These are phyloP conservation scores for Zosterops japonicus DNA, from an alignment of 2,113 vertebrate genomes.

Conservation along the genomic window DNA sequence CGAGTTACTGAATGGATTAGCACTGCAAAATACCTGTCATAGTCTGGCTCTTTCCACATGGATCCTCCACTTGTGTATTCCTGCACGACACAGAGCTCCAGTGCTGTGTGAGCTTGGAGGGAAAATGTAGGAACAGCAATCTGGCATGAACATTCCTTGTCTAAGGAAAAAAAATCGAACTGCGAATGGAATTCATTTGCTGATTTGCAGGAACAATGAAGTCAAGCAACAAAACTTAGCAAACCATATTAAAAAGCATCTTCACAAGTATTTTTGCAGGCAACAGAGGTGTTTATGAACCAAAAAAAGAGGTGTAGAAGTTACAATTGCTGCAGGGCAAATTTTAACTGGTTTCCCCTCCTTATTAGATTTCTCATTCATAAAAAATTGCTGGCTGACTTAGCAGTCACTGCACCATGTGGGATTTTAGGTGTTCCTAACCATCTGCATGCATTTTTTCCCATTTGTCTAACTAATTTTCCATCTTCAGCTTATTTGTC, in stretches of 20 bases:
- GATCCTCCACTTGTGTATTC: not conserved
- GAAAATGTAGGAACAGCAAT: not conserved
- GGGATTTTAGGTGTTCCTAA: slow-evolving; percentile 26
- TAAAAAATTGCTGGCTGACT: slow-evolving; percentile 33
- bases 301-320: slow-evolving; percentile 15
- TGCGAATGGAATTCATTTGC: slow-evolving; percentile 41
- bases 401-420: not conserved
- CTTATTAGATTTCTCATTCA: slow-evolving; percentile 55
- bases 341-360: slow-evolving; percentile 29
- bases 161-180: not conserved
- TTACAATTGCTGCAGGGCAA: slow-evolving; percentile 29
- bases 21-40: not conserved
- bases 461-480: not conserved
- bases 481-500: not conserved
- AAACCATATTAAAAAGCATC: slow-evolving; percentile 45
- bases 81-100: not conserved
- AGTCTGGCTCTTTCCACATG: not conserved
- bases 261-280: slow-evolving; percentile 53
- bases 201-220: slow-evolving; percentile 53
- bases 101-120: not conserved
- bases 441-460: not conserved
- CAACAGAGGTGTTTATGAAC: slow-evolving; percentile 47
- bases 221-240: slow-evolving; percentile 35
- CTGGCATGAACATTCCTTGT: not conserved
- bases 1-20: not conserved